Conservation (phyloP, 2,888 invertebrate species). For the Congeria kusceri region DNA sequence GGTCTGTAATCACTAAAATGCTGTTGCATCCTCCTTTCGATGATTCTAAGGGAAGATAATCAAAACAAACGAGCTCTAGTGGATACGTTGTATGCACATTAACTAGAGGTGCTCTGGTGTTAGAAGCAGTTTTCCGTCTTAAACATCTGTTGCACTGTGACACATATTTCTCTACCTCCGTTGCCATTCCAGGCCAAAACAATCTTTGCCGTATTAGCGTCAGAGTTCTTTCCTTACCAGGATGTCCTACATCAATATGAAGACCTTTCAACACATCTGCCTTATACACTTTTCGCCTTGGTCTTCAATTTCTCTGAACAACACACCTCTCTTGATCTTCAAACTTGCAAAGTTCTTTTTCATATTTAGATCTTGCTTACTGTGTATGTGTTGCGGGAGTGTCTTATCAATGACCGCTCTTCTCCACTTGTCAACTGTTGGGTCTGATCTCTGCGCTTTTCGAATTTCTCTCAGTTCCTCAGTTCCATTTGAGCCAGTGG, state of each 20-base stretch:
- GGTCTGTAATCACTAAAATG: conserved; percentile 25
- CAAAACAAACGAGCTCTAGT: conserved; percentile 21
- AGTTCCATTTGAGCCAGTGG: not conserved
- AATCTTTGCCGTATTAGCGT: conserved; percentile 15
- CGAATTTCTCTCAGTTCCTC: not conserved
- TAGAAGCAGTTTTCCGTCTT: not conserved
- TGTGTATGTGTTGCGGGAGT: not conserved
- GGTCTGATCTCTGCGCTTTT: not conserved
- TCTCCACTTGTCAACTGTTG: not conserved
- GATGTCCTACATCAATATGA: not conserved
- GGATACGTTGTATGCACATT: conserved; percentile 19
- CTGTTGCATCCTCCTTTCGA: conserved; percentile 16
- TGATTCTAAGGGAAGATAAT: conserved; percentile 15
- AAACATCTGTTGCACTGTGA: conserved; percentile 15
- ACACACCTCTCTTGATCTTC: not conserved
- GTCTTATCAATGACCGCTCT: not conserved
- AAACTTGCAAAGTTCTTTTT: not conserved
- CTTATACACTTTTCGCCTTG: not conserved
- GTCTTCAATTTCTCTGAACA: not conserved
- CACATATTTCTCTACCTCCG: conserved; percentile 10
- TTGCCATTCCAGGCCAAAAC: conserved; percentile 21
- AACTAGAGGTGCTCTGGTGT: not conserved
- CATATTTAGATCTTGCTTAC: not conserved
- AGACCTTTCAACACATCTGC: not conserved
- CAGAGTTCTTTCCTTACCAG: conserved; percentile 10